Percentiles rank a stretch among this genome's conserved stretches.
phyloP scores from a whole-genome alignment of 2,113 vertebrate genomes.

The Poicephalus meyeri region DNA sequence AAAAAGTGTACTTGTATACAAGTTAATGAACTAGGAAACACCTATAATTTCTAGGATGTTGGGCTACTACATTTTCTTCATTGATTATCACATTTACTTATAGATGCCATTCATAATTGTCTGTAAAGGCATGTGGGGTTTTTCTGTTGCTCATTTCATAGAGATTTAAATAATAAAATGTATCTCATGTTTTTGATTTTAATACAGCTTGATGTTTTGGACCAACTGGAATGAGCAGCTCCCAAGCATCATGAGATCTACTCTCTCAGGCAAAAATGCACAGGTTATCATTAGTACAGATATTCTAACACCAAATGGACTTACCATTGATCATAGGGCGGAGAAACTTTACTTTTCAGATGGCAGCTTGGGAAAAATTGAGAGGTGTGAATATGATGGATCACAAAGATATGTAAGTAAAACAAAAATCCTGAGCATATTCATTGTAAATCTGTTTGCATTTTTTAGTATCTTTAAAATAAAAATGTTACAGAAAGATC shows the following conservation, averaged over 20 bases:
- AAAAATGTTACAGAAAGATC: not conserved
- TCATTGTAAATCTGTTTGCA: not conserved
- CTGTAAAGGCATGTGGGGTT: not conserved
- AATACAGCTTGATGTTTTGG: conserved; percentile 96
- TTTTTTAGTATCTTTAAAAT: not conserved
- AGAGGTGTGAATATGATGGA: conserved; percentile 96
- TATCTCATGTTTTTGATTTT: conserved; percentile 50
- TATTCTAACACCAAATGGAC: conserved; percentile 93
- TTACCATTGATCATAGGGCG: conserved; percentile 92
- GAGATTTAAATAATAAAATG: conserved; percentile 34
- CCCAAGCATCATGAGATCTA: conserved; percentile 96
- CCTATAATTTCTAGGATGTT: not conserved
- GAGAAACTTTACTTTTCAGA: conserved; percentile 98
- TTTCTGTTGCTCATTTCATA: not conserved
- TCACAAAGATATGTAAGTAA: conserved; percentile 92
- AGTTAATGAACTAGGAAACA: not conserved
- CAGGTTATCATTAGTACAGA: conserved; percentile 90
- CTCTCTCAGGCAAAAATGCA: conserved; percentile 88
- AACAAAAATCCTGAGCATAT: not conserved
- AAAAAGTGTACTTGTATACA: not conserved
- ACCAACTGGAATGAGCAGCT: conserved; percentile 99
- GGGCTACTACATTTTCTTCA: not conserved
- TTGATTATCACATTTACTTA: not conserved
- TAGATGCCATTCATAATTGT: not conserved
- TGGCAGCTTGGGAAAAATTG: conserved; percentile 93